These are phyloP conservation scores for Sinocyclocheilus grahami DNA, from an alignment of 2,113 vertebrate genomes.

Conservation along the genomic window DNA sequence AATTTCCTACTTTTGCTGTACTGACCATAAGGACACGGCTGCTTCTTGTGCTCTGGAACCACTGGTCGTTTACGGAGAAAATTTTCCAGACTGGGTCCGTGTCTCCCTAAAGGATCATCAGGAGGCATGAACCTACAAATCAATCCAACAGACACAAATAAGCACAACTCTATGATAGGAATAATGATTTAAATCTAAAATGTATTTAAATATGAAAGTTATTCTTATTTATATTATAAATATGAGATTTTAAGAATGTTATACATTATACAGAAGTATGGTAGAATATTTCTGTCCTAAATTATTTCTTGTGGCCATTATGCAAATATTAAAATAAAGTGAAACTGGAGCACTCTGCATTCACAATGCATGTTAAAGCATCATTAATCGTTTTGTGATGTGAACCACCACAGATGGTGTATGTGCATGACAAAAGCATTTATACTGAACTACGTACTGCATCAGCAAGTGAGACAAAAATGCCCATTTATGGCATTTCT, in stretches of 20 bases:
- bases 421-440: not conserved
- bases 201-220: not conserved
- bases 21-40: slow-evolving; percentile 98
- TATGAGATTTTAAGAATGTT: not conserved
- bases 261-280: not conserved
- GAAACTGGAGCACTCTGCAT: not conserved
- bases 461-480: not conserved
- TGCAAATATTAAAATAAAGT: not conserved
- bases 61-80: slow-evolving; percentile 94
- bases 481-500: not conserved
- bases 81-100: slow-evolving; percentile 97
- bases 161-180: not conserved
- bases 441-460: not conserved
- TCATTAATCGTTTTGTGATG: not conserved
- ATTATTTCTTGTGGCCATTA: not conserved
- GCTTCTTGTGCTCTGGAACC: slow-evolving; percentile 97
- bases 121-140: slow-evolving; percentile 94
- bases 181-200: not conserved
- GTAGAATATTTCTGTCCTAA: not conserved
- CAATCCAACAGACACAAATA: slow-evolving; percentile 2
- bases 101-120: slow-evolving; percentile 95
- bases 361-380: not conserved
- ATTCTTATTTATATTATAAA: not conserved
- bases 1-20: slow-evolving; percentile 55
- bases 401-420: not conserved